A percentile compares a stretch with the other conserved stretches of the same genome.
These are phyloP conservation scores for Listronotus bonariensis DNA, from an alignment of 1,140 invertebrate species.

Conservation along the genomic window DNA sequence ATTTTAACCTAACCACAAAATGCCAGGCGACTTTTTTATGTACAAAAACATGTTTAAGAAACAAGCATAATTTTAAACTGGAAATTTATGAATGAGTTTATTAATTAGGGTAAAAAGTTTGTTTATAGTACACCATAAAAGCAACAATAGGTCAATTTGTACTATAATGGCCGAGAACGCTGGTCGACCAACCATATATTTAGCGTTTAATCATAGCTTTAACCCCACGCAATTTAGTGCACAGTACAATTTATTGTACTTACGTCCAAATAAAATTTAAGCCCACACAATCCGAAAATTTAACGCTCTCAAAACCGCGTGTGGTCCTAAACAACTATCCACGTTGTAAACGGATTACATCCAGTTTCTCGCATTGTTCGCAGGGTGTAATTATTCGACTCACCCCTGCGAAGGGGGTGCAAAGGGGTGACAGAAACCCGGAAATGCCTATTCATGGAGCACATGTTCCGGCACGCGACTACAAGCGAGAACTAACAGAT, in stretches of 20 bases:
- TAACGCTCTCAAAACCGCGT: slow-evolving; percentile 33
- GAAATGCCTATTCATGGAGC: slow-evolving; percentile 34
- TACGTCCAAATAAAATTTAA: slow-evolving; percentile 7
- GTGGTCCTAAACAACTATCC: slow-evolving; percentile 34
- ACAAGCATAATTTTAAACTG: no score
- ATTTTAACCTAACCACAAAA: no score
- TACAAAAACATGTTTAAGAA: no score
- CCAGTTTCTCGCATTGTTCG: slow-evolving; percentile 34
- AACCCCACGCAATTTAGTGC: slow-evolving; percentile 4
- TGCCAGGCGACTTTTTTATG: no score
- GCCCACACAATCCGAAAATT: slow-evolving; percentile 30
- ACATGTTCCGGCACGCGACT: slow-evolving; percentile 35
- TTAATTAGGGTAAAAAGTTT: no score
- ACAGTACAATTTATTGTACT: slow-evolving; percentile 9
- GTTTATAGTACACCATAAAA: no score
- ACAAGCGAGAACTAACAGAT: slow-evolving; percentile 20
- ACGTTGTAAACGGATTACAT: slow-evolving; percentile 32
- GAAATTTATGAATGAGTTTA: no score
- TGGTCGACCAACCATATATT: not conserved
- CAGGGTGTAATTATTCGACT: slow-evolving; percentile 28
- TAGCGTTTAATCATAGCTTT: not conserved
- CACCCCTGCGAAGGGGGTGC: not conserved
- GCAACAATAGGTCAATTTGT: no score
- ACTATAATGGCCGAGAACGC: no score
- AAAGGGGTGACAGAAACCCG: slow-evolving; percentile 24